Conservation (phyloP, 2,113 vertebrate species). For the Aegithalos caudatus region DNA sequence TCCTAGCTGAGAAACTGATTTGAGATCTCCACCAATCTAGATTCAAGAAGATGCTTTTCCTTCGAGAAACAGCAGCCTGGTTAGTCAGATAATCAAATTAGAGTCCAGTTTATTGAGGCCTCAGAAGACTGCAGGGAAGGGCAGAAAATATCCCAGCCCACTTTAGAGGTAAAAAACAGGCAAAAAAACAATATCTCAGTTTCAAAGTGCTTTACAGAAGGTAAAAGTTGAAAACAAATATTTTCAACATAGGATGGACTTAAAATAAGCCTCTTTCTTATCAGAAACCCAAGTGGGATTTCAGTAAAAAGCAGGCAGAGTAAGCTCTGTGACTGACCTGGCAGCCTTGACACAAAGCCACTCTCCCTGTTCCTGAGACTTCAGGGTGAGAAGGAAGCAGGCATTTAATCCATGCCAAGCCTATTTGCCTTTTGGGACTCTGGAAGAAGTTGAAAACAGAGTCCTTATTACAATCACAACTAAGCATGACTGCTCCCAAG, state of each 20-base stretch:
- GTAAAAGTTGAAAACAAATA: not conserved
- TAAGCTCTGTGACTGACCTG: not conserved
- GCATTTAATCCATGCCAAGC: not conserved
- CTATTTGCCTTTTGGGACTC: not conserved
- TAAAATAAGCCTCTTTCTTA: not conserved
- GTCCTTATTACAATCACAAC: not conserved
- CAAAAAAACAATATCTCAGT: accelerated
- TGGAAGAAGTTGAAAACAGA: not conserved
- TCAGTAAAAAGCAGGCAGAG: not conserved
- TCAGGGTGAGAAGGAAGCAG: not conserved
- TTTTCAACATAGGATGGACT: not conserved
- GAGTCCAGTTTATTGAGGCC: not conserved
- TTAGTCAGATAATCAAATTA: not conserved
- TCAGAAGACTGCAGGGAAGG: not conserved
- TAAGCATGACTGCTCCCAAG: not conserved
- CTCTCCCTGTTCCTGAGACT: not conserved
- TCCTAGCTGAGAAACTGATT: not conserved
- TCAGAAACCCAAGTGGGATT: not conserved
- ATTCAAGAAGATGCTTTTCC: not conserved
- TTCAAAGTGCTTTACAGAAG: not conserved
- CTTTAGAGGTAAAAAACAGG: not conserved
- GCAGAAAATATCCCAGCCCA: not conserved
- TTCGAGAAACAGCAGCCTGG: not conserved
- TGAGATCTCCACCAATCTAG: conserved; percentile 25
- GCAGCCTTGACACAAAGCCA: not conserved